A percentile compares a stretch with the other conserved stretches of the same genome.
Conservation (phyloP, 2,888 invertebrate genomes). For the Cheilosia vulpina region DNA sequence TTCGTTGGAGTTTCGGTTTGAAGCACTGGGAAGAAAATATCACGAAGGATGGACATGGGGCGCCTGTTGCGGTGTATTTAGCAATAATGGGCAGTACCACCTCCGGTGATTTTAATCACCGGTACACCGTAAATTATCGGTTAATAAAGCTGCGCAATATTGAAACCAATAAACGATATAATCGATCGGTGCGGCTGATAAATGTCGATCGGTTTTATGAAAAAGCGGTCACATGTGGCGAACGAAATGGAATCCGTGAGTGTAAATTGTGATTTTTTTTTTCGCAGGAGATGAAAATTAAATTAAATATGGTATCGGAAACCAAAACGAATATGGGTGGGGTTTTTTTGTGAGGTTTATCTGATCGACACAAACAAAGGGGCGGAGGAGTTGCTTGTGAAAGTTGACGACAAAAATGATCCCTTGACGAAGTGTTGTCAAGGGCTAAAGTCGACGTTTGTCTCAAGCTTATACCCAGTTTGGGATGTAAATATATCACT, state of each 20-base stretch:
- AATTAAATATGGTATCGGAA: conserved; percentile 28
- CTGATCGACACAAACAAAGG: no score
- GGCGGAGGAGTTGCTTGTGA: no score
- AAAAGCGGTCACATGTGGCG: conserved; percentile 45
- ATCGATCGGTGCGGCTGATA: conserved; percentile 57
- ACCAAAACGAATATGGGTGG: not conserved
- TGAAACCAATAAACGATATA: conserved; percentile 70
- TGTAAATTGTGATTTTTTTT: not conserved
- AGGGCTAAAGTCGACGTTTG: no score
- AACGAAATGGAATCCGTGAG: conserved; percentile 20
- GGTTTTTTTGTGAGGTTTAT: no score
- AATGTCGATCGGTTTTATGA: conserved; percentile 52
- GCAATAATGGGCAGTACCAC: conserved; percentile 65
- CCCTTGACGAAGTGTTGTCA: no score
- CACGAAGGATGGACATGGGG: conserved; percentile 26
- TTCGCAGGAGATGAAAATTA: conserved; percentile 26
- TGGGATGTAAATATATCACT: no score
- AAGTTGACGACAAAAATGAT: no score
- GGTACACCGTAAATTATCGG: conserved; percentile 68
- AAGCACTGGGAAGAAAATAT: not conserved
- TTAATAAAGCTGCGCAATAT: conserved; percentile 71
- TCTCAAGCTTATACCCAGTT: no score
- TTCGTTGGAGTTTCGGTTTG: conserved; percentile 35
- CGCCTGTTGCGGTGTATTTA: conserved; percentile 68
- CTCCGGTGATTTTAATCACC: conserved; percentile 71